Evolutionary conservation across 2,888 invertebrate genomes (phyloP).

Genomic region (Aleiodes testaceus): DNA sequence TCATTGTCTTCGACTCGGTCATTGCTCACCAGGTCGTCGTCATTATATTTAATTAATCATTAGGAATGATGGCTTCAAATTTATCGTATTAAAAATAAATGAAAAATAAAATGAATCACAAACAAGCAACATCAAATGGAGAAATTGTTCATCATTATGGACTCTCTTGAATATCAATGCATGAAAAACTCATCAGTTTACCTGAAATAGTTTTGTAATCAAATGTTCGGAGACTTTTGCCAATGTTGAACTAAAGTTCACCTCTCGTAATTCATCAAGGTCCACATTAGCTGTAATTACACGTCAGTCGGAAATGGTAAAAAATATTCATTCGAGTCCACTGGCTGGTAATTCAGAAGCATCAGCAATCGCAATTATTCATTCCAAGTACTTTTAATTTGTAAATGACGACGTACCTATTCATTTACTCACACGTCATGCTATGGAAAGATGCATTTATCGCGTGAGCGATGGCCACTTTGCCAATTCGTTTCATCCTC

Average conservation of each 20-base stretch:
- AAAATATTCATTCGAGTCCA: background rate
- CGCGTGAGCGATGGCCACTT: conserved; percentile 50
- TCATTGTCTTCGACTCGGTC: conserved; percentile 65
- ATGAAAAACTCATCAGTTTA: conserved; percentile 24
- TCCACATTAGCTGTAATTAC: conserved; percentile 43
- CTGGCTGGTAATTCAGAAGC: conserved; percentile 41
- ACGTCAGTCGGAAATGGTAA: conserved; percentile 19
- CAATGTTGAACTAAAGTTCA: background rate
- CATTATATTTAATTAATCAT: conserved; percentile 71
- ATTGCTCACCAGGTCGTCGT: conserved; percentile 61
- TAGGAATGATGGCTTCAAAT: conserved; percentile 61
- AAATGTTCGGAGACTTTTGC: conserved; percentile 8
- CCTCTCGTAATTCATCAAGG: conserved; percentile 38
- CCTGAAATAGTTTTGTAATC: conserved; percentile 34
- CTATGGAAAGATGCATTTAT: conserved; percentile 53
- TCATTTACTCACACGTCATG: conserved; percentile 49
- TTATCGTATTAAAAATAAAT: conserved; percentile 16
- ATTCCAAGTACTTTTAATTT: conserved; percentile 61
- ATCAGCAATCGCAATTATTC: conserved; percentile 53
- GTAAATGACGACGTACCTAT: conserved; percentile 57
- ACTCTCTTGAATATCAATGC: conserved; percentile 26
- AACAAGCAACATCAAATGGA: conserved; percentile 9
- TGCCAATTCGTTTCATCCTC: conserved; percentile 16
- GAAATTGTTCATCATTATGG: conserved; percentile 19
- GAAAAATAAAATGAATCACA: background rate